Evolutionary conservation across 2,888 invertebrate species (phyloP), one percentile per base, ranked within the genome.

Genomic region (Parnassius apollo): DNA sequence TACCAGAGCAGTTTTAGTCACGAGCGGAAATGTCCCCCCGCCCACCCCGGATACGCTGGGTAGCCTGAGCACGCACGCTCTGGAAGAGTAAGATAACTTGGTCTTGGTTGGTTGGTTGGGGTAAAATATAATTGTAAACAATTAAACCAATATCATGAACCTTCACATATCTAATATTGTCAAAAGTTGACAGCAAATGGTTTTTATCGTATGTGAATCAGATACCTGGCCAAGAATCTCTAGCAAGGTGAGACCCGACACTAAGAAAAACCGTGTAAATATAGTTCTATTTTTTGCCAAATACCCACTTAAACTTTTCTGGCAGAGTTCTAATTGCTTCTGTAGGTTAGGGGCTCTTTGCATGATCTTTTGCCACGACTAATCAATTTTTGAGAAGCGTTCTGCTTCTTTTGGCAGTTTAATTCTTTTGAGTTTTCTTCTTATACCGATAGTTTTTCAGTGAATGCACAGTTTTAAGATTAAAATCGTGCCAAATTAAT

Each of bases 351-450:
- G 98, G 0, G 98, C 98, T 65, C 98, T 92, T 84, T 98, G 97
- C 98, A 98, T 98, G 59, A 99, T 98, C 84, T 98, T 98, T 84
- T 98, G 98, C 99, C 99, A 99, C 0, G 98, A 98, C 81, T 98
- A 98, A 85, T 99, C 99, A 66, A 99, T 99, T 92, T 98, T 98
- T 45, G 97, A 96, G 86, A 99, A 99, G 69, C 97, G 93, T 81
- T 98, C 98, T 0, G 98, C 98, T 86, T 22, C 22, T 22, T 22
- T 22, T 22, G 22, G 22, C 22, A 22, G 22, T 22, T 22, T 22
- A 22, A 22, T 22, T 22, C 22, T 22, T 22, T 22, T 22, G 22
- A 22, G 1, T 22, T 22, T 22, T 22, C 22, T 22, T 22, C 2
- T 22, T 22, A 22, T 22, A 22, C 2, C 22, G 22, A 22, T 22